Base-by-base conservation (phyloP, 2,888 invertebrate species). In the Seira ritae region DNA sequence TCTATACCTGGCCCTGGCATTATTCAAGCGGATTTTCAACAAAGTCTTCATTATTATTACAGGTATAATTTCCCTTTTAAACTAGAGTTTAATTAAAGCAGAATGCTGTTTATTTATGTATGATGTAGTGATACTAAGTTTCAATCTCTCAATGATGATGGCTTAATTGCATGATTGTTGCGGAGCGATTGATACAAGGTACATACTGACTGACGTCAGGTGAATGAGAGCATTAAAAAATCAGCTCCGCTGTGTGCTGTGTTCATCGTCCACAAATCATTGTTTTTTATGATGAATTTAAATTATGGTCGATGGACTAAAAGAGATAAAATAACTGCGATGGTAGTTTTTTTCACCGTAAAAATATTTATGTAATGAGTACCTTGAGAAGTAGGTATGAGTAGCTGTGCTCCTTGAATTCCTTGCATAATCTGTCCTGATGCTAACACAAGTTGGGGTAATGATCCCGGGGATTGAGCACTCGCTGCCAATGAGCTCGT, bases 311-410 rank as follows among this genome's bases (percentile, higher is more conserved):
- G 55, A 55, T 15, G 3, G 50, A 50, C 50, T 22, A 19, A 31
- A 8, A 55, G 55, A 62, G 22, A 62, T 62, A 62, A 62, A 62
- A 20, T 62, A 62, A 20, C 62, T 62, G 55, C 55, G 55, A 4
- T 31, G 31, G 55, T 50, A 55, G 20, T 71, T 71, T 23, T 8
- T 71, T 23, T 8, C 17, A 55, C 55, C 3, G 55, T 55, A n/a
- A 17, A 65, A 23, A 79, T 66, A 68, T 74, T 22, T 42, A 19
- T 90, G 62, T 62, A 62, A 62, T 62, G 22, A 62, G 20, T 92
- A 96, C 97, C 97, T 94, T 97, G 97, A 85, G 97, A 96, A 77
- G 98, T 98, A 73, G 98, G 98, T 92, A 98, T 98, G 89, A 98
- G 94, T 80, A 98, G 93, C 91, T 98, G 98, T 68, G 97, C 97